Conservation (phyloP, 1,140 invertebrate species). For the Drosophila seguyi region DNA sequence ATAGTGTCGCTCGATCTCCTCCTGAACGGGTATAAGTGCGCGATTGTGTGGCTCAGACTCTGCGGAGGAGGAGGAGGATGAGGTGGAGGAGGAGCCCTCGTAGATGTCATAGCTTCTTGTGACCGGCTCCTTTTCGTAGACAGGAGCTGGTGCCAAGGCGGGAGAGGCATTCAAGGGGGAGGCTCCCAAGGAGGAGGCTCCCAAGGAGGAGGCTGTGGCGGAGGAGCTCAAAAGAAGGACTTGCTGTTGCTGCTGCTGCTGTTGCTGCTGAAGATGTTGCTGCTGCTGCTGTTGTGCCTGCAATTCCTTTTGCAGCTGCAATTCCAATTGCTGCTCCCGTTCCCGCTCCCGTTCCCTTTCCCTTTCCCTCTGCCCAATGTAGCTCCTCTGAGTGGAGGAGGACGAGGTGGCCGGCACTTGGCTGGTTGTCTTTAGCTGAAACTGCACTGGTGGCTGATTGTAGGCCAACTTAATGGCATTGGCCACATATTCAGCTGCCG, state of each 20-base stretch:
- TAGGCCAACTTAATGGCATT: constrained; percentile 81
- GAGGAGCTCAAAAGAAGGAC: constrained; percentile 36
- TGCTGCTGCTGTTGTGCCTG: not conserved
- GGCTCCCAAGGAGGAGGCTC: constrained; percentile 11
- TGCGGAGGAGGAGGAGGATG: not conserved
- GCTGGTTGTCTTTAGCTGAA: constrained; percentile 10
- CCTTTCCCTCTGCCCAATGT: constrained; percentile 28
- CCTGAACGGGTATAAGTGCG: not conserved
- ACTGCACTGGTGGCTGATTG: constrained; percentile 61
- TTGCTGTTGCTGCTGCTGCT: constrained; percentile 43
- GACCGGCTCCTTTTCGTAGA: constrained; percentile 75
- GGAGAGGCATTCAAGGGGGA: constrained; percentile 12
- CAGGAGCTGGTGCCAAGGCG: constrained; percentile 49
- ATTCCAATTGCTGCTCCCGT: constrained; percentile 41
- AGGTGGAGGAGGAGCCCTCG: constrained; percentile 28
- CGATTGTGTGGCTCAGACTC: constrained; percentile 9
- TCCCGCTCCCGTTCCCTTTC: constrained; percentile 32
- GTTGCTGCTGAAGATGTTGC: constrained; percentile 19
- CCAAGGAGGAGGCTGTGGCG: constrained; percentile 31
- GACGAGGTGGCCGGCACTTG: constrained; percentile 6
- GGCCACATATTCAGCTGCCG: constrained; percentile 79
- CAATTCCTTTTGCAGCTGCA: constrained; percentile 46
- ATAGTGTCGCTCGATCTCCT: constrained; percentile 74
- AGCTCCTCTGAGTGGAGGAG: constrained; percentile 27
- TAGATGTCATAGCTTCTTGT: constrained; percentile 74